These are phyloP conservation scores for Nasonia giraulti DNA, from an alignment of 1,140 invertebrate species.

Conservation along the genomic window DNA sequence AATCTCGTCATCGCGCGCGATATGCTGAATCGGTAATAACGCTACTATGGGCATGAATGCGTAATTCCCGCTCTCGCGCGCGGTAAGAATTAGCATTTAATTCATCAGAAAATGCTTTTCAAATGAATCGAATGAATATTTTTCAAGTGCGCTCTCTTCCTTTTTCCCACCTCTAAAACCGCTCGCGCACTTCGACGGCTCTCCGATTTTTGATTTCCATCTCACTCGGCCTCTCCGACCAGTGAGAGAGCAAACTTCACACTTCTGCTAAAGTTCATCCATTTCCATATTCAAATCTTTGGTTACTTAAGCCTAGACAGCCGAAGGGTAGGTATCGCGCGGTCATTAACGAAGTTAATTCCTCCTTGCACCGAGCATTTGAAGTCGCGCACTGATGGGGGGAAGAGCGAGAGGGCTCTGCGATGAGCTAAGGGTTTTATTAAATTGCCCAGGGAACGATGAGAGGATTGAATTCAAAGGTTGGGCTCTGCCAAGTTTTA, in stretches of 20 bases:
- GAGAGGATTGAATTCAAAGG: constrained; percentile 44
- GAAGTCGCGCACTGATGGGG: constrained; percentile 29
- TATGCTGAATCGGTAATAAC: constrained; percentile 31
- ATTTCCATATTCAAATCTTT: constrained; percentile 54
- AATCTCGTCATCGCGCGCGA: too few relatives aligned
- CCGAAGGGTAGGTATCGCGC: neutral
- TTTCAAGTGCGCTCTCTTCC: neutral
- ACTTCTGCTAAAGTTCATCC: constrained; percentile 43
- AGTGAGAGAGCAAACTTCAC: constrained; percentile 40
- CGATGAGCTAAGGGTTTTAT: constrained; percentile 44
- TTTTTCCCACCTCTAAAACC: neutral
- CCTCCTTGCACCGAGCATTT: constrained; percentile 10
- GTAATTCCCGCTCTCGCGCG: neutral
- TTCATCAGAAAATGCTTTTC: constrained; percentile 35
- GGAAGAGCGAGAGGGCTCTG: neutral
- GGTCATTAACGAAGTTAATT: constrained; percentile 54
- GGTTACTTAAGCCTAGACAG: constrained; percentile 46
- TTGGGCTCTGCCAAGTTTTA: constrained; percentile 16
- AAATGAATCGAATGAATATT: constrained; percentile 45
- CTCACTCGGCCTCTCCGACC: neutral
- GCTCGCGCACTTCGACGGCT: constrained; percentile 37
- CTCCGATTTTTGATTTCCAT: constrained; percentile 47
- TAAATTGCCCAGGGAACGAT: constrained; percentile 26
- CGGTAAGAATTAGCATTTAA: constrained; percentile 39
- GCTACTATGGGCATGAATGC: constrained; percentile 8